Conservation (phyloP, 2,888 invertebrate genomes). For the Pasiphila rectangulata region DNA sequence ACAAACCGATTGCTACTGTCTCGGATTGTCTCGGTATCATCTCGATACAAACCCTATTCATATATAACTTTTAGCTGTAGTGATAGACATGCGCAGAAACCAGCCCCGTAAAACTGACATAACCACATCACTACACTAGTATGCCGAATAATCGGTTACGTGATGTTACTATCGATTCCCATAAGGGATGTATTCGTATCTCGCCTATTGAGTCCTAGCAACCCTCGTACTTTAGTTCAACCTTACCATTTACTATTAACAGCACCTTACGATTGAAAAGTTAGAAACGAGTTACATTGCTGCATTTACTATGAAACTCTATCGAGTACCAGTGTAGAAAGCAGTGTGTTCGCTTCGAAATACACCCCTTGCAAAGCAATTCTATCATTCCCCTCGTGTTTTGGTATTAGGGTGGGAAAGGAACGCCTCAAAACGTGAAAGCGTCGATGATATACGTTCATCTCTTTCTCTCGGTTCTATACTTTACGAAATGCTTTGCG, state of each 20-base stretch:
- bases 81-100: neutral
- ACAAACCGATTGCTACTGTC: neutral
- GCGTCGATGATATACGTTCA: slow-evolving; percentile 44
- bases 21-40: neutral
- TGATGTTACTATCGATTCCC: slow-evolving; percentile 8
- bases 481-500: slow-evolving; percentile 48
- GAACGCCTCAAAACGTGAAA: slow-evolving; percentile 60
- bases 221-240: slow-evolving; percentile 15
- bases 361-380: slow-evolving; percentile 15
- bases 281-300: slow-evolving; percentile 28
- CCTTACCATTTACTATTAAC: slow-evolving; percentile 9
- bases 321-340: neutral
- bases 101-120: neutral
- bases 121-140: neutral
- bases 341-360: slow-evolving; percentile 12
- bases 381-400: slow-evolving; percentile 13
- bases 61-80: neutral
- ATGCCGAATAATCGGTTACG: neutral
- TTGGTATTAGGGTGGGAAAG: slow-evolving; percentile 41
- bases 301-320: slow-evolving; percentile 1
- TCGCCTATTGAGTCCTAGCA: slow-evolving; percentile 11
- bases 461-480: slow-evolving; percentile 59
- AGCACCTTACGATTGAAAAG: neutral
- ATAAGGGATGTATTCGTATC: slow-evolving; percentile 4
- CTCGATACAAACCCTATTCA: too few relatives aligned